Evolutionary conservation across 2,797 vertebrate genomes (phyloP), one percentile per base, ranked within the genome.

Genomic region (Protonibea diacanthus): DNA sequence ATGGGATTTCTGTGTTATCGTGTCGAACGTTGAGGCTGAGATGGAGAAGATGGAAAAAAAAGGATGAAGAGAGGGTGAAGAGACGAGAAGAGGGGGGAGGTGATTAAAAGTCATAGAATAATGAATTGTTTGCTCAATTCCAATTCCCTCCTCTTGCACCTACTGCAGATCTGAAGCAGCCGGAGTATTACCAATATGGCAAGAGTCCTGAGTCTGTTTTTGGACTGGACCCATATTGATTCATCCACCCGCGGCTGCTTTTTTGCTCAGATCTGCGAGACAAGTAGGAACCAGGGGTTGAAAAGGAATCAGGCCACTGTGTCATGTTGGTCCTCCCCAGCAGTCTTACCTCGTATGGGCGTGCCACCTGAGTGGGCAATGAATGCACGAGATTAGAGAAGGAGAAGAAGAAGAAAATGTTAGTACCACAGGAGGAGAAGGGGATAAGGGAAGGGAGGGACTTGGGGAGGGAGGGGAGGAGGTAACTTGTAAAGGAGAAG

Each of bases 121-220:
- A 97, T 97, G 96, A 96, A 94, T 91, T 95, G 95, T 93, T 96
- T 96, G 96, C 91, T 92, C 88, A 88, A 92, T 92, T 93, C 93
- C 91, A 89, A 83, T 86, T 83, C 89, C 85, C 83, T 82, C 86
- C 87, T 89, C 89, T 85, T 88, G 89, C 62, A 79, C 88, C 87
- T 89, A 76, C 85, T 87, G 88, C 84, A 87, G 88, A 92, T 92
- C 88, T 91, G 83, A 87, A 83, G 84, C 88, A 80, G 86, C 83
- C 64, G 88, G 85, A 73, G 82, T 74, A 12, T 78, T 60, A 87
- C 80, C 84, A 89, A 83, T 81, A 86, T 69, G 76, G 78, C 78
- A n/a, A 13, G 49, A 85, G 81, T 81, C 84, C 76, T 13, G 55
- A 84, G 67, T 85, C 71, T 83, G 33, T 38, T 78, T 74, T 77